Base-by-base conservation (phyloP, 1,140 invertebrate species). In the Trichonephila clavata region DNA sequence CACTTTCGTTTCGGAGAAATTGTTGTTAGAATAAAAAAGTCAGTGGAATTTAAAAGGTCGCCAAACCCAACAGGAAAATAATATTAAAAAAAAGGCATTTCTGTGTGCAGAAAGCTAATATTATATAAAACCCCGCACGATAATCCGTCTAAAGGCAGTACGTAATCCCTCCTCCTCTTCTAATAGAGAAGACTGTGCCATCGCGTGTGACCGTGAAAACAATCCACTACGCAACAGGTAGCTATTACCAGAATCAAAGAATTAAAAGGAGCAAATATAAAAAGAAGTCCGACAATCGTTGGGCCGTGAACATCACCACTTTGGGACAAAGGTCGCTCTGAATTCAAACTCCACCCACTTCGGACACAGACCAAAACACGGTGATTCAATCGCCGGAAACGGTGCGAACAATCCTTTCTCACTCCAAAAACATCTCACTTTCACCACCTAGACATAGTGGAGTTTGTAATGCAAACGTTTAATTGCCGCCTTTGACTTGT, bases 191-290 rank as follows among this genome's bases (percentile, higher is more conserved):
- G 20, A 32, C 27, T 77, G 71, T 77, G 4, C 21, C 20, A 7
- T 84, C 90, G 81, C 63, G 71, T 92, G 80, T 92, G 90, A 92
- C 90, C 90, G 90, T 92, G 90, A 92, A 92, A 68, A 27, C 21
- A 10, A 57, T 39, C 39, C 39, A 27, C 14, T 43, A 18, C 18
- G 71, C 71, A 32, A 77, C 71, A 77, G 43, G 59, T 83, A 83
- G 63, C 43, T 86, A 18, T 50, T 50, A 50, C 50, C 50, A 50
- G 13, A 24, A 68, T n/a, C 65, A 24, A 68, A 68, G 65, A 68
- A 68, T 68, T 14, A 24, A 24, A 24, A 24, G 16, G n/a, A 39
- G 32, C 32, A 39, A 39, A 39, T 39, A 39, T 39, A 68, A 92
- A 18, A 86, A 83, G 61, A 86, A 59, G 14, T 21, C 81, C 83